Percentiles rank a stretch among this genome's conserved stretches.
phyloP scores from a whole-genome alignment of 1,140 invertebrate genomes.

The Brachionus plicatilis region DNA sequence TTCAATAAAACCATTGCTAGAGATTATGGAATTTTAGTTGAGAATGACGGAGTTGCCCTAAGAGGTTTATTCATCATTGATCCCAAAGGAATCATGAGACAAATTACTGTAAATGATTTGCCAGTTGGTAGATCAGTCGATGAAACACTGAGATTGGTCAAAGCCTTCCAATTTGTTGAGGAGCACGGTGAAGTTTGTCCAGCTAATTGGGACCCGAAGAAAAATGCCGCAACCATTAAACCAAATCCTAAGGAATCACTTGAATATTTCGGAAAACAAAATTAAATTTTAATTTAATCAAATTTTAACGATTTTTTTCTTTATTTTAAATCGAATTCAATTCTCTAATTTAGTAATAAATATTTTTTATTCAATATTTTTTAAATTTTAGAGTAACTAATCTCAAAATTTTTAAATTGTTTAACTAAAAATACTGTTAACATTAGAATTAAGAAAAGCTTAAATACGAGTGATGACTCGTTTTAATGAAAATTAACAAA shows the following conservation, averaged over 20 bases:
- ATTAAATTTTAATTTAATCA: background rate
- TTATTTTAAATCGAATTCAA: background rate
- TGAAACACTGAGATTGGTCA: slow-evolving; percentile 79
- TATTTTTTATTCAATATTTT: background rate
- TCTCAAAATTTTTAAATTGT: background rate
- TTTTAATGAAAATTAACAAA: too few relatives aligned
- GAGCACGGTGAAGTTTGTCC: slow-evolving; percentile 70
- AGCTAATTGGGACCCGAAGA: slow-evolving; percentile 48
- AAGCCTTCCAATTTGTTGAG: slow-evolving; percentile 88
- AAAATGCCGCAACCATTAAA: slow-evolving; percentile 51
- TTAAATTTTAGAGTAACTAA: background rate
- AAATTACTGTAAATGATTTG: slow-evolving; percentile 68
- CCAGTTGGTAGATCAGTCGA: slow-evolving; percentile 72
- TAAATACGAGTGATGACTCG: too few relatives aligned
- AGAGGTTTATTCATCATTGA: slow-evolving; percentile 68
- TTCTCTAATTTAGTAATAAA: background rate
- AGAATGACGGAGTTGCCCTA: slow-evolving; percentile 75
- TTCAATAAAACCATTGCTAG: slow-evolving; percentile 78
- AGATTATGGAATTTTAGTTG: slow-evolving; percentile 80
- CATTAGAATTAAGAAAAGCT: too few relatives aligned
- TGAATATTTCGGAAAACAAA: slow-evolving; percentile 54
- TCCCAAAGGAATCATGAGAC: slow-evolving; percentile 62
- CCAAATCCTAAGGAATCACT: slow-evolving; percentile 51
- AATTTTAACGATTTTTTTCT: background rate
- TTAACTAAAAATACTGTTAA: background rate